Evolutionary conservation across 1,140 invertebrate species (phyloP), one percentile per base, ranked within the genome.

Genomic region (Bactericera cockerelli): DNA sequence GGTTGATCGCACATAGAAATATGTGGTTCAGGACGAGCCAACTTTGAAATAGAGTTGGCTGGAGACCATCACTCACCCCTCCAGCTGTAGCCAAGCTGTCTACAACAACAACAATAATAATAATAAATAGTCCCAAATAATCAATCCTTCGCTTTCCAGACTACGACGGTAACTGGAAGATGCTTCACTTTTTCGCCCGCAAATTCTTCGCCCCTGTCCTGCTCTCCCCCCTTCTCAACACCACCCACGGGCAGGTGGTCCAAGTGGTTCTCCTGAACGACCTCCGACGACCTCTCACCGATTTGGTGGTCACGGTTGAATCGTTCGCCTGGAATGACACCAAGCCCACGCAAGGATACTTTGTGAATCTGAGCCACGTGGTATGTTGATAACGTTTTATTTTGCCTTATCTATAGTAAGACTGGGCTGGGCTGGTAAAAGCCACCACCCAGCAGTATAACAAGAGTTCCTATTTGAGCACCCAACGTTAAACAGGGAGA

Each of bases 111-210:
- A n/a, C n/a, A n/a, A n/a, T n/a, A n/a, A n/a, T n/a, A n/a, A n/a
- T n/a, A n/a, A n/a, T n/a, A n/a, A n/a, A n/a, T n/a, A n/a, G n/a
- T n/a, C n/a, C n/a, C n/a, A n/a, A n/a, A n/a, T n/a, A 31, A 31
- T 13, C 13, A 31, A 31, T 31, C 13, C 13, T 31, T 31, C 13
- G 4, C 13, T 31, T 31, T 13, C 26, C 70, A 91, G 89, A 93
- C 73, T 86, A 80, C 69, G 77, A 76, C 39, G 87, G 87, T 25
- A 78, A 80, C 61, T 93, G 88, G 86, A 90, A 97, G 75, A 88
- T 97, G 80, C 70, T 94, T 2, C 93, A 97, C 66, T 93, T 96
- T 70, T 96, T 81, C 71, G 88, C 86, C 0, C 78, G 79, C 54
- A 76, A 86, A 2, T 94, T 96, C 64, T 93, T 97, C 65, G 78